phyloP scores from a whole-genome alignment of 2,888 invertebrate genomes.

The Chloroclysta siterata region DNA sequence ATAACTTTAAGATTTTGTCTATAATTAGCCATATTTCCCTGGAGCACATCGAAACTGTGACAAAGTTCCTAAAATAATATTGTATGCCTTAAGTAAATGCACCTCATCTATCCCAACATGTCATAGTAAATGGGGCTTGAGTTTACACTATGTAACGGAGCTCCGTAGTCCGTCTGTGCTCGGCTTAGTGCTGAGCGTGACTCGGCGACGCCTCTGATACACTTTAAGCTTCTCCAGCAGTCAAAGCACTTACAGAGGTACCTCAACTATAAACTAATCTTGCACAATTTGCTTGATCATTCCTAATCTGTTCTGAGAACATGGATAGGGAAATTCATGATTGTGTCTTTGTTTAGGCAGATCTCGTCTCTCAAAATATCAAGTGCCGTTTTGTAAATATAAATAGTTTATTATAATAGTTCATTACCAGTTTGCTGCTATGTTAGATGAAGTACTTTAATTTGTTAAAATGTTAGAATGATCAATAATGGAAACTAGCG shows the following conservation, averaged over 20 bases:
- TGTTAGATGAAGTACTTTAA: neutral
- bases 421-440: neutral
- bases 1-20: neutral
- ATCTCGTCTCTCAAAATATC: too few species aligned
- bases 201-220: conserved; percentile 45
- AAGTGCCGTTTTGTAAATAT: too few species aligned
- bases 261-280: conserved; percentile 47
- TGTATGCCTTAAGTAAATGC: conserved; percentile 14
- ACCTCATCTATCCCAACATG: conserved; percentile 31
- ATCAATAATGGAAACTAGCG: conserved; percentile 3
- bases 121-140: conserved; percentile 40
- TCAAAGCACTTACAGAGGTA: conserved; percentile 46
- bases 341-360: neutral
- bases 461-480: conserved; percentile 4
- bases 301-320: neutral
- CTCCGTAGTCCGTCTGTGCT: conserved; percentile 41
- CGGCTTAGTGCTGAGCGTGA: conserved; percentile 48
- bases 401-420: too few species aligned
- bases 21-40: neutral
- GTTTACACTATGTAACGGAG: conserved; percentile 41
- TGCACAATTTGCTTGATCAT: conserved; percentile 38
- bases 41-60: neutral
- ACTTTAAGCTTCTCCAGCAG: conserved; percentile 46
- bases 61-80: neutral
- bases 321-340: neutral